Percentiles rank a stretch among this genome's conserved stretches.
These are phyloP conservation scores for Gari tellinella DNA, from an alignment of 2,888 invertebrate species.

Conservation along the genomic window DNA sequence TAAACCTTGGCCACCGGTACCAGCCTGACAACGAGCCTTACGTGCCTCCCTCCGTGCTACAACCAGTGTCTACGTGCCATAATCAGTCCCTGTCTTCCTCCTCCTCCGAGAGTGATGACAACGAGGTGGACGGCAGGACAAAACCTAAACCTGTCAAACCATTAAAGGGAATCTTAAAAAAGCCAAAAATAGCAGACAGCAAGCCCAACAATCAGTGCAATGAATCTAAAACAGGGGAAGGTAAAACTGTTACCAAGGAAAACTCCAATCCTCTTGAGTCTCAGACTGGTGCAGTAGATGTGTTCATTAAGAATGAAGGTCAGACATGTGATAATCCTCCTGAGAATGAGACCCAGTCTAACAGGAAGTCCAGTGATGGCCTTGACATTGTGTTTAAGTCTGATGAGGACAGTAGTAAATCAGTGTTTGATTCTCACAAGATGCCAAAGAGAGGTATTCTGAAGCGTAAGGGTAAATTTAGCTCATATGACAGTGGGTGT, in stretches of 20 bases:
- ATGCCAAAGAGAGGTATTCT: slow-evolving; percentile 80
- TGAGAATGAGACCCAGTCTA: slow-evolving; percentile 18
- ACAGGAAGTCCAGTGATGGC: no score
- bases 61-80: slow-evolving; percentile 56
- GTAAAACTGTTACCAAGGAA: slow-evolving; percentile 29
- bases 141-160: slow-evolving; percentile 60
- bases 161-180: slow-evolving; percentile 69
- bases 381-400: not conserved
- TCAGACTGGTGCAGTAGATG: slow-evolving; percentile 33
- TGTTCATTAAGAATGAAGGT: slow-evolving; percentile 10
- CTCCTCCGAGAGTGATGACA: slow-evolving; percentile 68
- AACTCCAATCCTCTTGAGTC: slow-evolving; percentile 25
- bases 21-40: slow-evolving; percentile 74
- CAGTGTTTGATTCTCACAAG: slow-evolving; percentile 75
- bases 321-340: slow-evolving; percentile 9
- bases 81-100: slow-evolving; percentile 66
- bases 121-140: slow-evolving; percentile 57
- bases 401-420: slow-evolving; percentile 6
- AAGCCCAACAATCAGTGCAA: slow-evolving; percentile 35
- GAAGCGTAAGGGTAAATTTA: slow-evolving; percentile 76
- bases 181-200: slow-evolving; percentile 60
- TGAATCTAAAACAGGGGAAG: slow-evolving; percentile 22
- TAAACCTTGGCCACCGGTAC: slow-evolving; percentile 87
- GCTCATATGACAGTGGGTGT: slow-evolving; percentile 77
- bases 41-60: slow-evolving; percentile 62